Evolutionary conservation across 1,140 invertebrate species (phyloP).

Genomic region (Homalodisca vitripennis): DNA sequence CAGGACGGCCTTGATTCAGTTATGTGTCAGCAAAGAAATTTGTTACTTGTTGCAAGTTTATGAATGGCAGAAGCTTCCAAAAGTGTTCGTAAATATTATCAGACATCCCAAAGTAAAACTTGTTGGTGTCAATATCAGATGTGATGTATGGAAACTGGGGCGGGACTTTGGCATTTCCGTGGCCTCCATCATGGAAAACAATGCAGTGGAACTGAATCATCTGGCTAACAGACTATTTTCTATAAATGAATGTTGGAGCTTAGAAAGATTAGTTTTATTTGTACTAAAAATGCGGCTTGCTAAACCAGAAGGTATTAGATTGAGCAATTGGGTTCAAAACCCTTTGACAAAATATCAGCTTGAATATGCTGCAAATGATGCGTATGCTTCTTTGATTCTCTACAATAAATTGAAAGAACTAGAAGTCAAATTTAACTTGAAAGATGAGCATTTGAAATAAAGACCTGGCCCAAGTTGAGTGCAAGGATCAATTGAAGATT

Average conservation of each 20-base stretch:
- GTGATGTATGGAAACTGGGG: slow-evolving; percentile 61
- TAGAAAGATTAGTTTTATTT: slow-evolving; percentile 57
- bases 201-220: slow-evolving; percentile 58
- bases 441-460: no score
- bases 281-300: slow-evolving; percentile 54
- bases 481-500: no score
- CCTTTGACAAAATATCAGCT: slow-evolving; percentile 56
- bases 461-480: no score
- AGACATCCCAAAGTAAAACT: slow-evolving; percentile 58
- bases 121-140: slow-evolving; percentile 63
- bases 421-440: no score
- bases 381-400: slow-evolving; percentile 49
- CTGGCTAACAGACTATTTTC: slow-evolving; percentile 56
- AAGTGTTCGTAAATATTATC: slow-evolving; percentile 53
- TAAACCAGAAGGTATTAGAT: no score
- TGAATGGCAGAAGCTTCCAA: slow-evolving; percentile 56
- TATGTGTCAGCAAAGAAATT: slow-evolving; percentile 50
- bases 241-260: slow-evolving; percentile 57
- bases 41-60: slow-evolving; percentile 54
- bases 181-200: slow-evolving; percentile 53
- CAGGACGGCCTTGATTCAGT: slow-evolving; percentile 56
- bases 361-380: slow-evolving; percentile 64
- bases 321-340: slow-evolving; percentile 60
- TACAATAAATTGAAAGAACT: background rate
- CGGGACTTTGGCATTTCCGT: slow-evolving; percentile 60